phyloP scores from a whole-genome alignment of 2,113 vertebrate species.

The Marmota flaviventris region DNA sequence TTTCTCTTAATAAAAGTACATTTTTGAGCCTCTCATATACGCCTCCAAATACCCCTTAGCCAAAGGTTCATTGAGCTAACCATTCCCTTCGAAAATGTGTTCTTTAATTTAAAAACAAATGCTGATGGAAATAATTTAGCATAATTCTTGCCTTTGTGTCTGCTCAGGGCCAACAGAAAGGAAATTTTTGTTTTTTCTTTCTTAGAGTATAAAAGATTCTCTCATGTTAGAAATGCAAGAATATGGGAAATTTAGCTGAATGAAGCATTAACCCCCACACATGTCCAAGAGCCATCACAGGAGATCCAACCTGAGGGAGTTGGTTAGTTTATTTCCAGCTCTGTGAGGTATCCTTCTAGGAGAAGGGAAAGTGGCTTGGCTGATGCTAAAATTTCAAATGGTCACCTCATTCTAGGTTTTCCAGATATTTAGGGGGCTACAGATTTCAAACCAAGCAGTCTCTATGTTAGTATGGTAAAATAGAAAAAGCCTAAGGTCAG shows the following conservation, averaged over 20 bases:
- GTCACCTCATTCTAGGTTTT: not conserved
- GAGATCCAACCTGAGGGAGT: not conserved
- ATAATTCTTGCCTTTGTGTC: not conserved
- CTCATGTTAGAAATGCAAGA: not conserved
- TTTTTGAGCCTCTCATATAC: constrained; percentile 37
- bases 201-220: not conserved
- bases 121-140: not conserved
- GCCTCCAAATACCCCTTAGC: not conserved
- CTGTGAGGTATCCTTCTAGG: accelerated
- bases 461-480: not conserved
- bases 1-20: constrained; percentile 72
- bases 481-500: not conserved
- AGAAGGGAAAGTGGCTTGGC: not conserved
- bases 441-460: not conserved
- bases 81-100: not conserved
- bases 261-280: not conserved
- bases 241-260: not conserved
- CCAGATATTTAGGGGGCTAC: not conserved
- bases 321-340: not conserved
- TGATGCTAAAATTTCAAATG: not conserved
- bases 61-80: not conserved
- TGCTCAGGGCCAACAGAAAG: not conserved
- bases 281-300: accelerated
- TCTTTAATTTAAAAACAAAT: constrained; percentile 40
- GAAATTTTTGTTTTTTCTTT: not conserved